Conservation (phyloP, 1,140 invertebrate species). For the Teleopsis dalmanni region DNA sequence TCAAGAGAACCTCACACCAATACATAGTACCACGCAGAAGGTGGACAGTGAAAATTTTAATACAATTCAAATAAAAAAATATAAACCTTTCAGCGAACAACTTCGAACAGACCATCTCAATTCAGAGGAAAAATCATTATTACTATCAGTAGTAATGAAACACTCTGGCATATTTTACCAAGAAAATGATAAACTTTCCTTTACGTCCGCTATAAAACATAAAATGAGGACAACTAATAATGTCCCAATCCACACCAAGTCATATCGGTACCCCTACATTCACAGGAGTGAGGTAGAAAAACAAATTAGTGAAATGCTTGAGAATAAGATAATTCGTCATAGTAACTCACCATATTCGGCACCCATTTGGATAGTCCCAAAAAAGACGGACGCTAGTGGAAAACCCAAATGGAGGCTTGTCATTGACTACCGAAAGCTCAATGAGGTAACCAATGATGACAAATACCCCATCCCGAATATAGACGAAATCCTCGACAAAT, state of each 20-base stretch:
- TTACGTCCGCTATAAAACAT: conserved; percentile 8
- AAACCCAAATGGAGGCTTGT: conserved; percentile 34
- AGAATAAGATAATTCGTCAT: conserved; percentile 8
- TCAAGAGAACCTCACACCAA: too few species aligned
- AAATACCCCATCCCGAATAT: conserved; percentile 49
- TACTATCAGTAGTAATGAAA: neutral
- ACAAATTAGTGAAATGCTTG: conserved; percentile 13
- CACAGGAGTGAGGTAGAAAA: conserved; percentile 8
- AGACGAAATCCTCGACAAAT: conserved; percentile 43
- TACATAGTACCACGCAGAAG: too few species aligned
- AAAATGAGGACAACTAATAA: conserved; percentile 2
- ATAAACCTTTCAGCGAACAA: neutral
- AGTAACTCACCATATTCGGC: conserved; percentile 8
- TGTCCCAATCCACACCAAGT: conserved; percentile 3
- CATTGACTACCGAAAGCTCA: conserved; percentile 37
- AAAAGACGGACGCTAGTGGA: conserved; percentile 19
- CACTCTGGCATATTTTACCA: neutral
- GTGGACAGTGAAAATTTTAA: conserved; percentile 2
- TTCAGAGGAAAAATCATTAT: neutral
- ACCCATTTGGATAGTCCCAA: conserved; percentile 16
- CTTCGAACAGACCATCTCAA: conserved; percentile 2
- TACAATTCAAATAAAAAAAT: neutral
- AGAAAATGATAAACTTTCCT: neutral
- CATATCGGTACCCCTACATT: conserved; percentile 8
- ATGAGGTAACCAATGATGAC: conserved; percentile 32